A percentile compares a stretch with the other conserved stretches of the same genome.
phyloP scores from a whole-genome alignment of 2,888 invertebrate genomes.

The Drosophila hawaiiensis region DNA sequence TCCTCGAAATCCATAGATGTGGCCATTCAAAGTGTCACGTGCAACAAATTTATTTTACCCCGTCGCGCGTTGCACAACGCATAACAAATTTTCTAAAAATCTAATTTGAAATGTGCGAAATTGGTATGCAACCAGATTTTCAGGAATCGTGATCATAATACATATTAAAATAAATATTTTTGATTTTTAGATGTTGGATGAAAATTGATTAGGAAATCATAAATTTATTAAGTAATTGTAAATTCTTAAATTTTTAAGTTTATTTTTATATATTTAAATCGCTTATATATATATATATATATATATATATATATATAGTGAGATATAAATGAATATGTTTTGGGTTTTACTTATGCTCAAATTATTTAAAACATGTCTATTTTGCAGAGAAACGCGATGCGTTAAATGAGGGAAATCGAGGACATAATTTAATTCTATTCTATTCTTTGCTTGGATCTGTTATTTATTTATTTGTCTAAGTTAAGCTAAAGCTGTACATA shows the following conservation, averaged over 20 bases:
- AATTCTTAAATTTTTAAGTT: neutral
- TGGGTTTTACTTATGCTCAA: neutral
- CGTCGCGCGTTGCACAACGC: slow-evolving; percentile 5
- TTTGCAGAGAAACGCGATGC: neutral
- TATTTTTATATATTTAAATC: neutral
- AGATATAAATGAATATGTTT: neutral
- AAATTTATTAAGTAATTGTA: neutral
- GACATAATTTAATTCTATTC: neutral
- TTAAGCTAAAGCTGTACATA: neutral
- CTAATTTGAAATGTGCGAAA: slow-evolving; percentile 19
- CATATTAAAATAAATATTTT: neutral
- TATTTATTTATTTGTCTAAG: neutral
- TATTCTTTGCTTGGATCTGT: neutral
- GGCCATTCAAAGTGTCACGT: slow-evolving; percentile 64
- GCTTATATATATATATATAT: neutral
- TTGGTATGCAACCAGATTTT: slow-evolving; percentile 28
- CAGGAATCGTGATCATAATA: slow-evolving; percentile 1
- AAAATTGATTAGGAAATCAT: neutral
- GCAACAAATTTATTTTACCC: slow-evolving; percentile 61
- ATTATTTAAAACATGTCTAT: neutral
- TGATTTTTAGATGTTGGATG: neutral
- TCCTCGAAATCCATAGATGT: slow-evolving; percentile 36
- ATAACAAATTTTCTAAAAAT: slow-evolving; percentile 25
- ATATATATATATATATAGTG: neutral
- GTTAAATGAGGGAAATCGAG: neutral